phyloP scores from a whole-genome alignment of 2,113 vertebrate species.

The Taxidea taxus region DNA sequence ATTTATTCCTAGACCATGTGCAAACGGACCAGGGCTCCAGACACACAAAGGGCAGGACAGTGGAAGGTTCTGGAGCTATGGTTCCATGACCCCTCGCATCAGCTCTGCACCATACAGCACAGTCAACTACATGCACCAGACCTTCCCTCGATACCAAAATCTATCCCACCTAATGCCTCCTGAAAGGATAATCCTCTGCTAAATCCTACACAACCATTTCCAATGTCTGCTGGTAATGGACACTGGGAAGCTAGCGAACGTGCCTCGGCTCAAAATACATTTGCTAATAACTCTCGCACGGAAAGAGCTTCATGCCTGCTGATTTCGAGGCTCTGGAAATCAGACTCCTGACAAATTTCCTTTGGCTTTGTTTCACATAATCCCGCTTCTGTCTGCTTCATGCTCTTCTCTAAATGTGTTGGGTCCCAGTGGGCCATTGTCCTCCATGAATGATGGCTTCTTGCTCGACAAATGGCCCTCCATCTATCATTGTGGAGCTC shows the following conservation, averaged over 20 bases:
- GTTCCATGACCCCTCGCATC: not conserved
- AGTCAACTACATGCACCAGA: not conserved
- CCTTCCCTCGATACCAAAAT: not conserved
- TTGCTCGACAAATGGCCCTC: conserved; percentile 53
- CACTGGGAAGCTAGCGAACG: conserved; percentile 50
- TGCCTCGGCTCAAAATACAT: not conserved
- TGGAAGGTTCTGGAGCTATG: not conserved
- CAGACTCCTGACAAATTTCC: conserved; percentile 63
- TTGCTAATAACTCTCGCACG: conserved; percentile 44
- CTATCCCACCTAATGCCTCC: conserved; percentile 7
- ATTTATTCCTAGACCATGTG: not conserved
- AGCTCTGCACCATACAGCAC: not conserved
- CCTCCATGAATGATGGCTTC: conserved; percentile 70
- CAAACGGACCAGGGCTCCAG: not conserved
- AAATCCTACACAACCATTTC: conserved; percentile 27
- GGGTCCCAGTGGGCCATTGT: conserved; percentile 74
- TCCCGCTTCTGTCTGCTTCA: conserved; percentile 65
- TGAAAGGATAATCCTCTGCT: conserved; percentile 40
- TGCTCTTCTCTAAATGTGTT: conserved; percentile 70
- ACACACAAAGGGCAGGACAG: not conserved
- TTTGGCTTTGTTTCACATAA: conserved; percentile 60
- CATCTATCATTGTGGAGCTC: conserved; percentile 60
- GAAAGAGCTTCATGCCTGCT: conserved; percentile 22
- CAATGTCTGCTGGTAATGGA: conserved; percentile 66
- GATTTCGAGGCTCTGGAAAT: conserved; percentile 64